Conservation (phyloP, 2,113 vertebrate genomes). For the Noctilio leporinus region DNA sequence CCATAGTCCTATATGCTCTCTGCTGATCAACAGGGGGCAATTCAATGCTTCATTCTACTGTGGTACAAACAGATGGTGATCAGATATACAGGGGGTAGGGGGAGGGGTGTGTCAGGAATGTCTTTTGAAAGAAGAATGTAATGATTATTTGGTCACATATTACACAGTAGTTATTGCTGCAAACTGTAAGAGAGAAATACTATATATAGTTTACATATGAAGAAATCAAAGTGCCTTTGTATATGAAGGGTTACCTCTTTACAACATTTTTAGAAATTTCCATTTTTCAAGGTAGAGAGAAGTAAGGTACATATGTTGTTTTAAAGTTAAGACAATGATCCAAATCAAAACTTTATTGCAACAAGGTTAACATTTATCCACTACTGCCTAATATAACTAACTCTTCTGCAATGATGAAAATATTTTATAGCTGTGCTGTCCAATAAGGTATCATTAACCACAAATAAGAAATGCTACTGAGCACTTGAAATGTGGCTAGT, state of each 20-base stretch:
- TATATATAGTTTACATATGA: not conserved
- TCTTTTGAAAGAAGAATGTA: not conserved
- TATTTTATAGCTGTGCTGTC: not conserved
- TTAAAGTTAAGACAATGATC: conserved; percentile 17
- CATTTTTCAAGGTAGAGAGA: not conserved
- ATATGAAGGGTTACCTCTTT: not conserved
- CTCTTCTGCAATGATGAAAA: not conserved
- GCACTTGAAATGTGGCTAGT: not conserved
- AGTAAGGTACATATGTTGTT: not conserved
- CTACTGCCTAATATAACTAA: not conserved
- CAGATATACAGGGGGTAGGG: not conserved
- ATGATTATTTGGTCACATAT: not conserved
- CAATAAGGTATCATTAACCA: not conserved
- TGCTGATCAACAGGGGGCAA: not conserved
- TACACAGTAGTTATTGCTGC: not conserved
- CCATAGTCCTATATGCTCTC: not conserved
- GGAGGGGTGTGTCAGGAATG: not conserved
- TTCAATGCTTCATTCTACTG: not conserved
- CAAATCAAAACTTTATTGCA: not conserved
- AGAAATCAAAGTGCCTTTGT: not conserved
- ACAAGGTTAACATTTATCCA: not conserved
- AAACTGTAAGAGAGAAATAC: not conserved
- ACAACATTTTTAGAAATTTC: not conserved
- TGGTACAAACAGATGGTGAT: not conserved
- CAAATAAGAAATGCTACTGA: not conserved